These are phyloP conservation scores for Sarcophaga subvicina DNA, from an alignment of 2,888 invertebrate genomes.

Conservation along the genomic window DNA sequence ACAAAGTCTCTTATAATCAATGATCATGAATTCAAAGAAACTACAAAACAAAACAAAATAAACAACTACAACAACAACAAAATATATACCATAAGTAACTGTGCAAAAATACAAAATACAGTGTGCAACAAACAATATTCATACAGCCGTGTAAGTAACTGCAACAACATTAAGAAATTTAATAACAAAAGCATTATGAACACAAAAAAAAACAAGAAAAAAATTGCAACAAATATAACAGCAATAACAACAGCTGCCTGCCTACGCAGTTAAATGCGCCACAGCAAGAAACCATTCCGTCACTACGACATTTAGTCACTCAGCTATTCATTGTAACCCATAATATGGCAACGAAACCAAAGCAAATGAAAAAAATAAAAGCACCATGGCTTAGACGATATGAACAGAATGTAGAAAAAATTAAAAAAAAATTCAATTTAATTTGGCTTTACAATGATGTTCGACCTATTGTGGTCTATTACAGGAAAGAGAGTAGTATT, in stretches of 20 bases:
- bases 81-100: too few relatives aligned
- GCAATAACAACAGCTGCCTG: slow-evolving; percentile 58
- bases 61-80: not conserved
- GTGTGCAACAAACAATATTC: slow-evolving; percentile 34
- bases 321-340: slow-evolving; percentile 70
- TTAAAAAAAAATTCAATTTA: too few relatives aligned
- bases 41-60: not conserved
- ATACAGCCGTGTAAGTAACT: slow-evolving; percentile 8
- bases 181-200: slow-evolving; percentile 22
- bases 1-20: slow-evolving; percentile 67
- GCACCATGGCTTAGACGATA: not conserved
- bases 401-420: not conserved
- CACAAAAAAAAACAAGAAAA: not conserved
- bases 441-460: too few relatives aligned
- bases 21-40: slow-evolving; percentile 66
- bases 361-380: slow-evolving; percentile 16
- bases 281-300: slow-evolving; percentile 51
- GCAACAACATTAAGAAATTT: not conserved
- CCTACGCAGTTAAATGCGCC: slow-evolving; percentile 66
- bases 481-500: too few relatives aligned
- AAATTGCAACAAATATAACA: slow-evolving; percentile 30
- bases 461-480: too few relatives aligned
- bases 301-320: slow-evolving; percentile 48
- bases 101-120: not conserved
- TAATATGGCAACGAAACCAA: slow-evolving; percentile 68